Evolutionary conservation across 2,888 invertebrate species (phyloP).

Genomic region (Apodemia duryi): DNA sequence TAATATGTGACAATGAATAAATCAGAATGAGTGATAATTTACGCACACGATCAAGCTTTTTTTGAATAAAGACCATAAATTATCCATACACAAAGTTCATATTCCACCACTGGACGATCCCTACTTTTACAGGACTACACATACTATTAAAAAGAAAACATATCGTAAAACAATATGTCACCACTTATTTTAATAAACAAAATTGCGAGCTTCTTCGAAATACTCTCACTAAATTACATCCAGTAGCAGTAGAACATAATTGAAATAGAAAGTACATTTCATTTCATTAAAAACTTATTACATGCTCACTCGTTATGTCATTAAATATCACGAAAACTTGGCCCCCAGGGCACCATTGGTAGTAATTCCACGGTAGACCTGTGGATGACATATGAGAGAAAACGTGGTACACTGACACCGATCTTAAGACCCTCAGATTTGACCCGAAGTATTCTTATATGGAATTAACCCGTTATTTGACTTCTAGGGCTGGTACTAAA

Average conservation of each 20-base stretch:
- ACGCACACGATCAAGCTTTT: too few species aligned
- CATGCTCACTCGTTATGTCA: conserved; percentile 41
- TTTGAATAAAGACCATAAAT: too few species aligned
- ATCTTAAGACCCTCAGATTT: conserved; percentile 65
- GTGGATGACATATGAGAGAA: conserved; percentile 64
- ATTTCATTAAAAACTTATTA: conserved; percentile 46
- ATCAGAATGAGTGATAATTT: too few species aligned
- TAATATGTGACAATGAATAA: too few species aligned
- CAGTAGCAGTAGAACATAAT: conserved; percentile 42
- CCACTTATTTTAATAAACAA: conserved; percentile 25
- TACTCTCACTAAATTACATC: conserved; percentile 36
- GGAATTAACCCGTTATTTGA: conserved; percentile 62
- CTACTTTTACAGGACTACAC: too few species aligned
- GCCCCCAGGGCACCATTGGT: conserved; percentile 37
- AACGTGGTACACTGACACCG: conserved; percentile 69
- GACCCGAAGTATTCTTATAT: conserved; percentile 69
- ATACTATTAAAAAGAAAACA: background rate
- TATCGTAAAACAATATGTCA: conserved; percentile 1
- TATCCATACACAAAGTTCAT: too few species aligned
- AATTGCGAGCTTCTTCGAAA: conserved; percentile 29
- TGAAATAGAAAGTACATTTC: conserved; percentile 58
- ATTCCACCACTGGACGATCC: too few species aligned
- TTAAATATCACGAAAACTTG: conserved; percentile 36
- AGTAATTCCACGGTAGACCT: conserved; percentile 43
- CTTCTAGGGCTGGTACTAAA: conserved; percentile 49